phyloP scores from a whole-genome alignment of 2,797 vertebrate genomes.

The Poecilia gillii region DNA sequence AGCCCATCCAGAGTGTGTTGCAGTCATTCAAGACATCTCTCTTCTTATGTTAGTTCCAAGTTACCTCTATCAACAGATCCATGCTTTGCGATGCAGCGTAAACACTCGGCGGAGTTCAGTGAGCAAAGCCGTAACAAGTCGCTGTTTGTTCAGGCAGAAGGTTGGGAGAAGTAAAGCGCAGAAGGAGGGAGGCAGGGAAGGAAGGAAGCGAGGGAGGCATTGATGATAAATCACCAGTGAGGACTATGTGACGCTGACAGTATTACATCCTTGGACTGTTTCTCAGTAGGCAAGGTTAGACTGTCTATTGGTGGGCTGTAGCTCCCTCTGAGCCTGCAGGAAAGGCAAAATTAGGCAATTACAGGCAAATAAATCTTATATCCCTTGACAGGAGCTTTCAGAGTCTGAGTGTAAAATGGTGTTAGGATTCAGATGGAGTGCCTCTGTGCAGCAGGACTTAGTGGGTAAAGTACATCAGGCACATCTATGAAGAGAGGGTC shows the following conservation, averaged over 20 bases:
- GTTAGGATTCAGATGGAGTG: constrained; percentile 75
- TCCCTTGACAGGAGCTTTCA: constrained; percentile 74
- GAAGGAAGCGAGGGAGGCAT: constrained; percentile 34
- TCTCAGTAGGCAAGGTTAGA: constrained; percentile 77
- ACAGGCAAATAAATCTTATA: constrained; percentile 81
- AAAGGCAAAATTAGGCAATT: constrained; percentile 82
- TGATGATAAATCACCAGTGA: constrained; percentile 79
- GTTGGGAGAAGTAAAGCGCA: constrained; percentile 43
- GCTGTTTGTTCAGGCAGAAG: constrained; percentile 77
- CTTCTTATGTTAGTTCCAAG: constrained; percentile 48
- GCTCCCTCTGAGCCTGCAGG: constrained; percentile 70
- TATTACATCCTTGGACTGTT: constrained; percentile 80
- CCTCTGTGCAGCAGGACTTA: constrained; percentile 62
- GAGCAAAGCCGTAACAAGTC: constrained; percentile 68
- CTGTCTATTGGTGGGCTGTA: constrained; percentile 68
- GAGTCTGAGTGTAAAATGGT: constrained; percentile 71
- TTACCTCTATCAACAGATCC: constrained; percentile 60
- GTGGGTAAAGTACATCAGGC: constrained; percentile 56
- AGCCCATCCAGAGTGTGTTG: constrained; percentile 47
- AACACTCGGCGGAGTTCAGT: constrained; percentile 68
- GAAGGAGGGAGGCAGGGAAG: constrained; percentile 23
- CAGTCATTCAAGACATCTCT: constrained; percentile 59
- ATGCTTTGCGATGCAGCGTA: constrained; percentile 49
- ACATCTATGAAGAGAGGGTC: constrained; percentile 53
- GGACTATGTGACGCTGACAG: constrained; percentile 76